These are phyloP conservation scores for Caenorhabditis macrosperma DNA, from an alignment of 2,888 invertebrate species.

Conservation along the genomic window DNA sequence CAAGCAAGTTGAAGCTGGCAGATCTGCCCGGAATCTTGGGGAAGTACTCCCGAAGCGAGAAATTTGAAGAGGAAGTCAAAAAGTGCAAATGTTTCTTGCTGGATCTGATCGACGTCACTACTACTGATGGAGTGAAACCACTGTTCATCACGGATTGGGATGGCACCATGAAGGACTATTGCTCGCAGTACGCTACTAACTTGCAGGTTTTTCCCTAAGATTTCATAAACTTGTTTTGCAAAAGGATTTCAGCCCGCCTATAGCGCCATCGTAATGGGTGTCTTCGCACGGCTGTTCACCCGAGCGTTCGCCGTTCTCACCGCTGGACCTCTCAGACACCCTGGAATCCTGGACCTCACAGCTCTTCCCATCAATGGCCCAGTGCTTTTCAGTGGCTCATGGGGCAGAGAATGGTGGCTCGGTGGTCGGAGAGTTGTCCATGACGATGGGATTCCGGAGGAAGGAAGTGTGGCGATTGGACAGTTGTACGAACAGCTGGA, in stretches of 20 bases:
- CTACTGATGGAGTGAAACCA: slow-evolving; percentile 55
- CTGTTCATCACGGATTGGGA: slow-evolving; percentile 80
- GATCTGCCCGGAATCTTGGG: slow-evolving; percentile 64
- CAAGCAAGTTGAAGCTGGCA: slow-evolving; percentile 24
- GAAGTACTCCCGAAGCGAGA: slow-evolving; percentile 63
- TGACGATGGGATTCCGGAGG: slow-evolving; percentile 75
- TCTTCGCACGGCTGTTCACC: slow-evolving; percentile 73
- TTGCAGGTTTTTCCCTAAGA: slow-evolving; percentile 73
- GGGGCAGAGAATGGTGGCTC: slow-evolving; percentile 80
- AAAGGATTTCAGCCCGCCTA: slow-evolving; percentile 75
- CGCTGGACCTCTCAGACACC: slow-evolving; percentile 77
- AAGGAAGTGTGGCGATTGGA: slow-evolving; percentile 74
- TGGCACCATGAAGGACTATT: slow-evolving; percentile 80
- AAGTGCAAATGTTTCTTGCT: slow-evolving; percentile 65
- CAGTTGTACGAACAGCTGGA: slow-evolving; percentile 76
- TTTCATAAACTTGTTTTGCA: not conserved
- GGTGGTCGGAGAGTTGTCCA: slow-evolving; percentile 75
- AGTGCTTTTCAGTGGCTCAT: slow-evolving; percentile 78
- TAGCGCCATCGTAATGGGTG: slow-evolving; percentile 77
- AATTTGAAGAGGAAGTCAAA: slow-evolving; percentile 63
- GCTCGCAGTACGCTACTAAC: slow-evolving; percentile 79
- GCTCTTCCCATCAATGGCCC: slow-evolving; percentile 78
- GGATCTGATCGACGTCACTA: slow-evolving; percentile 54
- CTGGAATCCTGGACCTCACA: slow-evolving; percentile 80
- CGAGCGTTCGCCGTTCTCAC: slow-evolving; percentile 78